Evolutionary conservation across 1,140 invertebrate species (phyloP), one percentile per base, ranked within the genome.

Genomic region (Trigoniulus corallinus): DNA sequence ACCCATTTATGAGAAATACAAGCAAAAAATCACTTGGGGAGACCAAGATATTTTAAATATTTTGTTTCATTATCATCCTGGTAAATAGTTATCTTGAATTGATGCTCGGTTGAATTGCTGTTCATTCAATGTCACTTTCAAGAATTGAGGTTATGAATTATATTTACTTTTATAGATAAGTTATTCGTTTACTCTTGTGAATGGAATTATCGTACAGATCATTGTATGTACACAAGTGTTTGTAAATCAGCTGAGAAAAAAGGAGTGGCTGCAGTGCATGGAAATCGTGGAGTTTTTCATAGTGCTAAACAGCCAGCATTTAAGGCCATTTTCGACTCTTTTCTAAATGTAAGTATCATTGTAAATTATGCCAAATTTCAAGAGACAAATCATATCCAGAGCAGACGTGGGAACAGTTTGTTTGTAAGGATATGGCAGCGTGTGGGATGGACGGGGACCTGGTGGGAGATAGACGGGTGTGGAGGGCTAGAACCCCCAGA

Each of bases 21-120:
- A 79, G 57, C 61, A 82, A 7, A 81, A 87, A 60, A 88, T 95
- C 43, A 88, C 85, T 2, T 95, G 87, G 86, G 92, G 91, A n/a
- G 91, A 96, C 70, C 92, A 96, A 68, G 91, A 95, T 71, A 88
- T 96, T 52, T 88, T 96, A 54, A 96, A 96, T 64, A 91, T 95
- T 55, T 82, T 93, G 58, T 94, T 95, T 64, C 82, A 89, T 67
- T 85, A 81, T 67, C 80, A 92, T 74, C 80, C 85, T 58, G 77
- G 78, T 80, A 62, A 53, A 34, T 7, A 34, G 29, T 34, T 34
- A 7, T 34, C 7, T 34, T 34, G 15, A 34, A 7, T 7, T 7
- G 7, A 34, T 7, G 15, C 7, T 34, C 7, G 7, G 29, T 34
- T 15, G 10, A 55, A 27, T 43, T 46, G 51, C 52, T 53, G 20